Base-by-base conservation (phyloP, 2,113 vertebrate genomes). In the Anoplopoma fimbria region DNA sequence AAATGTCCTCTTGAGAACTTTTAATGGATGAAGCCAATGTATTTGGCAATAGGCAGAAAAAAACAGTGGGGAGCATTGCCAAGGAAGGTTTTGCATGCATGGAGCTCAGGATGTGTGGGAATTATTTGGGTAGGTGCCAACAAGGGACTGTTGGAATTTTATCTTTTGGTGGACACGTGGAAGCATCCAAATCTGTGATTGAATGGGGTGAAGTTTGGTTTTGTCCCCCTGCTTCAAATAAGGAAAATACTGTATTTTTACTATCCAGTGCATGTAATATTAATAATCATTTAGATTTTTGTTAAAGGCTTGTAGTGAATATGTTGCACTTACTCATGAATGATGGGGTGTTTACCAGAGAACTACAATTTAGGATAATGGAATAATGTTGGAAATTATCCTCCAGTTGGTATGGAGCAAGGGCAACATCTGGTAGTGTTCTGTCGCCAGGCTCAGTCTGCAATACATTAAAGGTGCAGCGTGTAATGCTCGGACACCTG, bases 391-490 rank as follows among this genome's bases (percentile, higher is more conserved):
- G 23, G 23, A 64, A 79, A 79, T 78, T 1, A 40, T 73, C 36
- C 55, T 51, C 23, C 13, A 34, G 6, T 58, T 31, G 9, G 21
- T 67, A 34, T 14, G n/a, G 19, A 87, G 9, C 21, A 72, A 64
- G 72, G 55, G 23, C 10, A 5, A 61, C 85, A 88, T 85, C 38
- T 89, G 80, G 77, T 64, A 62, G 12, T 2, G 27, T 77, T 84
- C 38, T 31, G 47, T 63, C 9, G 9, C 3, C 14, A n/a, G 65
- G 75, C 29, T 69, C 36, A 38, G 25, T n/a, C 65, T 70, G 69
- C 40, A n/a, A 36, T n/a, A 49, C 27, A 21, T 83, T 27, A 63
- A 8, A 60, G 58, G 29, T 33, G 58, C 55, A 29, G 29, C 55
- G 2, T 7, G 25, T 29, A 25, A 23, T 45, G 42, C 9, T 55